A percentile compares a stretch with the other conserved stretches of the same genome.
Conservation (phyloP, 2,113 vertebrate species). For the Phycodurus eques region DNA sequence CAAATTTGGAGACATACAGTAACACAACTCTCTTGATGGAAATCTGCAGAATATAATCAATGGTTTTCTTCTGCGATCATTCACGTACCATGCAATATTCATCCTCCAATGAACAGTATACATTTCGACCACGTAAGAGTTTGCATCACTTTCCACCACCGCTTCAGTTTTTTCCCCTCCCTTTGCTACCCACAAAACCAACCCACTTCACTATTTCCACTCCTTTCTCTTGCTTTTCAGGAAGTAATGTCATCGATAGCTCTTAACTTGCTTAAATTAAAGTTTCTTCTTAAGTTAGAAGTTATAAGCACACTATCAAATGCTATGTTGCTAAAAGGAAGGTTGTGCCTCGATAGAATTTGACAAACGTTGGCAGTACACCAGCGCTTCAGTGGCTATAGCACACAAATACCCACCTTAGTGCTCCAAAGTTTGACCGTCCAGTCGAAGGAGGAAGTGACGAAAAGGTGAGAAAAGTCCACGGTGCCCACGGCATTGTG, state of each 20-base stretch:
- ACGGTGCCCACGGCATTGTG: conserved; percentile 91
- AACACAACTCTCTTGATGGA: conserved; percentile 60
- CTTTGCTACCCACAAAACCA: too few species aligned
- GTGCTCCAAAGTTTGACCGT: conserved; percentile 98
- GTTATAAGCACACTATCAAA: neutral
- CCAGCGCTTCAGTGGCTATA: too few species aligned
- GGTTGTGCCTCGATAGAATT: too few species aligned
- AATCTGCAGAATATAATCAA: conserved; percentile 50
- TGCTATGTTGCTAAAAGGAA: too few species aligned
- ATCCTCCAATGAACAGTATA: conserved; percentile 4
- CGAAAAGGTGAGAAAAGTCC: conserved; percentile 96
- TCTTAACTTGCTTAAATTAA: too few species aligned
- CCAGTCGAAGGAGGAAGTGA: conserved; percentile 98
- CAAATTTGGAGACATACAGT: conserved; percentile 55
- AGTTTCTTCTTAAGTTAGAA: neutral
- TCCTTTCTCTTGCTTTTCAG: neutral
- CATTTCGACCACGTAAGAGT: neutral
- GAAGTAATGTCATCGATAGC: too few species aligned
- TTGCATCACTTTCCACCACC: conserved; percentile 19
- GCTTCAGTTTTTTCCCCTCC: too few species aligned
- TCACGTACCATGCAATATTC: neutral
- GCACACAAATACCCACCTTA: conserved; percentile 76
- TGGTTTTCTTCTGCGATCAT: conserved; percentile 50
- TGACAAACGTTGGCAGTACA: too few species aligned
- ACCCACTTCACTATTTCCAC: neutral